Percentiles rank a stretch among this genome's conserved stretches.
Conservation (phyloP, 2,797 vertebrate genomes). For the Hydrocynus forskahlii region DNA sequence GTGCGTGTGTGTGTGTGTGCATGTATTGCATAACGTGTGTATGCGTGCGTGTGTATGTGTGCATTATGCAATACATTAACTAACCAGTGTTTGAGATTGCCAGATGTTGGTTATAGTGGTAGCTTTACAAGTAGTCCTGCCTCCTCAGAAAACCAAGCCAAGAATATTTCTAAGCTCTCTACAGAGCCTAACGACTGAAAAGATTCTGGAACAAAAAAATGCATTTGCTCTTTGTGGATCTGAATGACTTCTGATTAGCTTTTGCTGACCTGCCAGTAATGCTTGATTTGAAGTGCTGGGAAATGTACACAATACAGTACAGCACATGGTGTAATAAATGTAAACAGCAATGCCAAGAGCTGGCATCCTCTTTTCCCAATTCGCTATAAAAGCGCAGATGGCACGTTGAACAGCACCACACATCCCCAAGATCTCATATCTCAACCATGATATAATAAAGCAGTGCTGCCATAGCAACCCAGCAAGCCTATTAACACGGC, state of each 20-base stretch:
- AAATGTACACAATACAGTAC: background rate
- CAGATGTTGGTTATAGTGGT: background rate
- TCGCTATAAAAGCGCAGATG: constrained; percentile 41
- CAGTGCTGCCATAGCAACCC: constrained; percentile 43
- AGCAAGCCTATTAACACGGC: constrained; percentile 27
- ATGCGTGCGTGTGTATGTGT: background rate
- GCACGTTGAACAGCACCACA: constrained; percentile 17
- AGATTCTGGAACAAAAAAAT: background rate
- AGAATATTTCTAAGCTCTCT: constrained; percentile 6
- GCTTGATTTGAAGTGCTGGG: background rate
- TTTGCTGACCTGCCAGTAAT: constrained; percentile 3
- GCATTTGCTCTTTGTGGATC: constrained; percentile 4
- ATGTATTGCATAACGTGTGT: too few species aligned
- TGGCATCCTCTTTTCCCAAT: constrained; percentile 3
- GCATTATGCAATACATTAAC: constrained; percentile 6
- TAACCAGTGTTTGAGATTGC: constrained; percentile 9
- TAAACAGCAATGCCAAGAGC: constrained; percentile 2
- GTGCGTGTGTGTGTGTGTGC: too few species aligned
- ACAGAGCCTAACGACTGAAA: background rate
- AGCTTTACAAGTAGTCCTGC: constrained; percentile 1
- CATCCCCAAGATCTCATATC: constrained; percentile 28
- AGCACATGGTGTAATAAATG: background rate
- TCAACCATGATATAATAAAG: constrained; percentile 33
- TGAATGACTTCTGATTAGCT: constrained; percentile 1
- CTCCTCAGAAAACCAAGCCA: constrained; percentile 11